A percentile compares a stretch with the other conserved stretches of the same genome.
phyloP scores from a whole-genome alignment of 2,797 vertebrate genomes.

The Phyllotis vaccarum region DNA sequence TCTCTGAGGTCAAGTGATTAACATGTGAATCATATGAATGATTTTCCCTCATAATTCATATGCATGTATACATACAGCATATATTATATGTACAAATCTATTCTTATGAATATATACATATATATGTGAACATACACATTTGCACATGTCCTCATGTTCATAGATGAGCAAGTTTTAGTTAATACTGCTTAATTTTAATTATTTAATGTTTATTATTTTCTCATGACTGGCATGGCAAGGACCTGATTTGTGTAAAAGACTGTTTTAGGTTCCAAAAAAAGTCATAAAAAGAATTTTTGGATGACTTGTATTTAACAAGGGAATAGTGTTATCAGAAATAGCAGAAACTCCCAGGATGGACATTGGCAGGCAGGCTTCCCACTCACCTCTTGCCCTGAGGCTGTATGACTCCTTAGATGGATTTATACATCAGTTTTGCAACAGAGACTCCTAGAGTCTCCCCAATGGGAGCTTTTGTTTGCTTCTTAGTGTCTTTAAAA shows the following conservation, averaged over 20 bases:
- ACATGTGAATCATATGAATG: background rate
- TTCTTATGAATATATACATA: background rate
- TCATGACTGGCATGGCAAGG: constrained; percentile 32
- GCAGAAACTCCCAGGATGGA: constrained; percentile 52
- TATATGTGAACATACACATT: background rate
- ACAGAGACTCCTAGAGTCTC: constrained; percentile 29
- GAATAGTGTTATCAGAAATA: constrained; percentile 72
- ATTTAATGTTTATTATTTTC: constrained; percentile 28
- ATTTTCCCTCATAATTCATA: background rate
- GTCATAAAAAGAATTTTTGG: constrained; percentile 54
- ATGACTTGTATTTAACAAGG: constrained; percentile 49
- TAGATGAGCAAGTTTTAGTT: background rate
- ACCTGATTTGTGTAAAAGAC: constrained; percentile 42
- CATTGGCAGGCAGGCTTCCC: background rate
- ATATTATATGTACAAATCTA: background rate
- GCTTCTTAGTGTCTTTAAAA: constrained; percentile 41
- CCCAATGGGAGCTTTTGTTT: constrained; percentile 21
- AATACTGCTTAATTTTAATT: constrained; percentile 49
- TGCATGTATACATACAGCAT: accelerated
- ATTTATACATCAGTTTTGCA: constrained; percentile 66
- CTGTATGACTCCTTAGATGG: constrained; percentile 32
- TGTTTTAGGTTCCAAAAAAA: constrained; percentile 63
- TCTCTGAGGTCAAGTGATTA: background rate
- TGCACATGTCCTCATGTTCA: background rate
- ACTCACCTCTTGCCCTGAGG: background rate